phyloP scores from a whole-genome alignment of 1,140 invertebrate genomes.

The Diorhabda carinulata region DNA sequence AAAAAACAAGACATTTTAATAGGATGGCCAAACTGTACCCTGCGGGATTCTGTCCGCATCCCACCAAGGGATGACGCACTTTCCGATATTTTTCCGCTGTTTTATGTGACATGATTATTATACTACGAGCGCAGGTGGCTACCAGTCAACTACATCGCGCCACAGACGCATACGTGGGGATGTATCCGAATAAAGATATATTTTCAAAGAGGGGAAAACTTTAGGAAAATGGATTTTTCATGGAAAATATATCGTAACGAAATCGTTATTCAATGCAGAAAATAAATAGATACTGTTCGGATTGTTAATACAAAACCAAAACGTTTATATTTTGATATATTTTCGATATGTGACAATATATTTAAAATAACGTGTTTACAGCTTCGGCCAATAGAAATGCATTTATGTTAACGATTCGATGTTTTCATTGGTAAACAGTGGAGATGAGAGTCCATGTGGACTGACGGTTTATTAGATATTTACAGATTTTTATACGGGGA shows the following conservation, averaged over 20 bases:
- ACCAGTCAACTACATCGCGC: slow-evolving; percentile 9
- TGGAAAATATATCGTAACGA: slow-evolving; percentile 5
- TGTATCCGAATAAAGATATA: slow-evolving; percentile 24
- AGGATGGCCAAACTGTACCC: slow-evolving; percentile 19
- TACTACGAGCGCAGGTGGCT: slow-evolving; percentile 36
- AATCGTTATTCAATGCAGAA: not conserved
- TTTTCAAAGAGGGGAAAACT: slow-evolving; percentile 7
- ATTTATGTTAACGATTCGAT: too few species aligned
- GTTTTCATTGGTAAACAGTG: too few species aligned
- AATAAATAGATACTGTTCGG: too few species aligned
- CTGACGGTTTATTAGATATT: too few species aligned
- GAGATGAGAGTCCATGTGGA: too few species aligned
- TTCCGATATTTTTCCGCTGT: slow-evolving; percentile 32
- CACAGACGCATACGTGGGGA: slow-evolving; percentile 15
- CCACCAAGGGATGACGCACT: slow-evolving; percentile 26
- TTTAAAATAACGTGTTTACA: too few species aligned
- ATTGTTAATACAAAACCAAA: too few species aligned
- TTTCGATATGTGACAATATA: too few species aligned
- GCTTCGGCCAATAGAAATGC: too few species aligned
- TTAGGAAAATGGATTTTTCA: not conserved
- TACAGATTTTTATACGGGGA: too few species aligned
- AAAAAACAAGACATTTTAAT: slow-evolving; percentile 34
- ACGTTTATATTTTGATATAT: too few species aligned
- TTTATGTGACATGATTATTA: slow-evolving; percentile 43
- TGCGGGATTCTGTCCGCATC: slow-evolving; percentile 17